Evolutionary conservation across 2,113 vertebrate genomes (phyloP), one percentile per base, ranked within the genome.

Genomic region (Prinia subflava): DNA sequence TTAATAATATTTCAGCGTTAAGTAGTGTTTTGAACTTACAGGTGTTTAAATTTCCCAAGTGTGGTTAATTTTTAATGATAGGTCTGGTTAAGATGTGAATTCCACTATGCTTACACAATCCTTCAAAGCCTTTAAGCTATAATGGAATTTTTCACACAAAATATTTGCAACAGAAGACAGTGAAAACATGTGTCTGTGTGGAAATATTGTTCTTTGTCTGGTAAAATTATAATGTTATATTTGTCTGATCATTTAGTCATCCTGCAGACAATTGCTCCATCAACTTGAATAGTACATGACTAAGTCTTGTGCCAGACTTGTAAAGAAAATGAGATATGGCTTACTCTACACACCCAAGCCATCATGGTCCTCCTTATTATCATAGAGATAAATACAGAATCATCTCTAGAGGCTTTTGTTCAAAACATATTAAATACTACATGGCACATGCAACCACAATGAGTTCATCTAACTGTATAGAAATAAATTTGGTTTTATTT

Each of bases 1-100:
- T 92, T 84, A 95, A 82, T 91, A 77, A 93, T 82, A 69, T 97
- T 97, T 95, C 94, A 60, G 71, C 83, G 47, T 91, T 95, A 95
- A 95, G 74, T 81, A 79, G 46, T 76, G 56, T 94, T 96, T 97
- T 95, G 53, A 79, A 94, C 64, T 93, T 95, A 80, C 83, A 96
- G 85, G 82, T 98, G 91, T 97, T 97, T 94, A 95, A 84, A 73
- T 94, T 96, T 96, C 93, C 83, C 56, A 86, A 96, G 89, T 90
- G 57, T 91, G 69, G 52, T 81, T 97, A 94, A 96, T 96, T 96
- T 96, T 88, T 94, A 95, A 95, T 97, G 87, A 92, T 96, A 91
- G 76, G 52, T 96, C 87, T 95, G 47, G 63, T 86, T 84, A 95
- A 94, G 53, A 83, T 71, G 83, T 93, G 77, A 97, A 95, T 97